Percentiles rank a stretch among this genome's conserved stretches.
Conservation (phyloP, 2,888 invertebrate genomes). For the Drosophila hamatofila region DNA sequence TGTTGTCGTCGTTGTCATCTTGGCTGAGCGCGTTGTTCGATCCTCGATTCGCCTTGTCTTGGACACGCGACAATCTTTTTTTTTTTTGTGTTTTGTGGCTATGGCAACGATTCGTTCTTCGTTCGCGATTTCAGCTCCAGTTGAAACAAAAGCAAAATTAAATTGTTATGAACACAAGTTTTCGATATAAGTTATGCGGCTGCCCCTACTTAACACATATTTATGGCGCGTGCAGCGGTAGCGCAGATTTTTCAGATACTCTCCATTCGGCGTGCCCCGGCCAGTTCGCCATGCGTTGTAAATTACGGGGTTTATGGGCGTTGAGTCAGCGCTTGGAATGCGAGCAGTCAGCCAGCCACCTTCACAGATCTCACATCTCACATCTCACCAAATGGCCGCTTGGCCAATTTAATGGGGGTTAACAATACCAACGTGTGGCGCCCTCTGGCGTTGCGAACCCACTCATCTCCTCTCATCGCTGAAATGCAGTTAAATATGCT, state of each 20-base stretch:
- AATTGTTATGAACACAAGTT: slow-evolving; percentile 80
- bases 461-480: slow-evolving; percentile 7
- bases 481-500: slow-evolving; percentile 25
- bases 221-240: slow-evolving; percentile 80
- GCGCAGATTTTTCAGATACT: slow-evolving; percentile 74
- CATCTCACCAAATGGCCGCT: slow-evolving; percentile 28
- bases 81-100: slow-evolving; percentile 7
- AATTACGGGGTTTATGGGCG: slow-evolving; percentile 58
- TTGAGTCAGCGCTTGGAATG: slow-evolving; percentile 63
- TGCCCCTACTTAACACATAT: slow-evolving; percentile 77
- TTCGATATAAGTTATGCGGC: slow-evolving; percentile 72
- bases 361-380: no score
- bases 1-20: slow-evolving; percentile 26
- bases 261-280: slow-evolving; percentile 24
- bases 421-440: slow-evolving; percentile 34
- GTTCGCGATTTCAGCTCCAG: slow-evolving; percentile 34
- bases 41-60: slow-evolving; percentile 62
- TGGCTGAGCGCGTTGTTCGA: slow-evolving; percentile 41
- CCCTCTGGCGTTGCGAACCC: slow-evolving; percentile 30
- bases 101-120: slow-evolving; percentile 34
- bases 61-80: slow-evolving; percentile 78
- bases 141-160: slow-evolving; percentile 79
- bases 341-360: slow-evolving; percentile 6
- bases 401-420: slow-evolving; percentile 33
- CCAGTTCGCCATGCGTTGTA: slow-evolving; percentile 42